Evolutionary conservation across 1,140 invertebrate genomes (phyloP).

Genomic region (Apis dorsata): DNA sequence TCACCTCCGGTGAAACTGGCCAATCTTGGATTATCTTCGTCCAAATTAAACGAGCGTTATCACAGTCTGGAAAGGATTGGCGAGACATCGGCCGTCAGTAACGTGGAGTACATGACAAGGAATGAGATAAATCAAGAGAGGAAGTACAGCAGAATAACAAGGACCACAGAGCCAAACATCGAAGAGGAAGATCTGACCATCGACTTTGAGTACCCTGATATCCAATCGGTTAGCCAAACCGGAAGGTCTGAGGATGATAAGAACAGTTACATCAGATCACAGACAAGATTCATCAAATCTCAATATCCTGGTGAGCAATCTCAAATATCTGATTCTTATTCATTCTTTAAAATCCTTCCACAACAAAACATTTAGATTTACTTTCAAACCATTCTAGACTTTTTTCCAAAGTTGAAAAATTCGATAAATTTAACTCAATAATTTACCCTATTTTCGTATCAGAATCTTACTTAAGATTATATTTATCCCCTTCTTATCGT

Average conservation of each 20-base stretch:
- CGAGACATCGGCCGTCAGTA: conserved; percentile 79
- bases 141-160: conserved; percentile 78
- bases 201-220: conserved; percentile 86
- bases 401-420: too few species aligned
- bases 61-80: conserved; percentile 89
- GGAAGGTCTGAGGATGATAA: conserved; percentile 85
- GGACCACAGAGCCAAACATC: conserved; percentile 78
- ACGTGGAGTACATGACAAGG: conserved; percentile 81
- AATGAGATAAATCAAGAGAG: conserved; percentile 78
- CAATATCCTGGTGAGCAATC: conserved; percentile 86
- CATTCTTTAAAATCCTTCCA: background rate
- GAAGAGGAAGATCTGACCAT: conserved; percentile 82
- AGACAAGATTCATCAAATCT: conserved; percentile 90
- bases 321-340: too few species aligned
- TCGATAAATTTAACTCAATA: too few species aligned
- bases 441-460: too few species aligned
- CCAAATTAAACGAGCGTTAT: conserved; percentile 90
- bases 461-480: too few species aligned
- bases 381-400: too few species aligned
- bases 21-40: conserved; percentile 89
- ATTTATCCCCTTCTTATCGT: too few species aligned
- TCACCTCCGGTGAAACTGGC: conserved; percentile 81
- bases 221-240: conserved; percentile 83
- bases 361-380: background rate
- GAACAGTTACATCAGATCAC: conserved; percentile 80